phyloP scores from a whole-genome alignment of 2,113 vertebrate species.

The Chionodraco myersi region DNA sequence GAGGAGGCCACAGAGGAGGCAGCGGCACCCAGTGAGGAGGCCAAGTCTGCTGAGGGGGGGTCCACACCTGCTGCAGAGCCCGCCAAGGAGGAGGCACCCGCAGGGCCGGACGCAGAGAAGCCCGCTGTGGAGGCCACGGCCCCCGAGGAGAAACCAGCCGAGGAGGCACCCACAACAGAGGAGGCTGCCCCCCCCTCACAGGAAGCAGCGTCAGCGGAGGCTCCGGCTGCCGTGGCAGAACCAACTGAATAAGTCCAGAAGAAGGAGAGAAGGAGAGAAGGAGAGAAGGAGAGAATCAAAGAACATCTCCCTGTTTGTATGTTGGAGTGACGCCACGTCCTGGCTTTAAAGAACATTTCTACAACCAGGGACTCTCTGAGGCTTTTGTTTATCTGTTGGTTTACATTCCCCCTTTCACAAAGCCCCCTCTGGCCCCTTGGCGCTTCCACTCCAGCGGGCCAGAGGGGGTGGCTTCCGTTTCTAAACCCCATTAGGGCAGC shows the following conservation, averaged over 20 bases:
- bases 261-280: slow-evolving; percentile 47
- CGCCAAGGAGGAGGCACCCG: slow-evolving; percentile 62
- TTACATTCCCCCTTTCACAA: slow-evolving; percentile 76
- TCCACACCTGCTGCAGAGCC: slow-evolving; percentile 45
- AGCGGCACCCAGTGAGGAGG: slow-evolving; percentile 74
- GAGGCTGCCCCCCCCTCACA: slow-evolving; percentile 83
- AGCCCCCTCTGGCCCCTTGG: slow-evolving; percentile 89
- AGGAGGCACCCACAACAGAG: slow-evolving; percentile 84
- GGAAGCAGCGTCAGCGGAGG: slow-evolving; percentile 87
- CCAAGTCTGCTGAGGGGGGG: slow-evolving; percentile 77
- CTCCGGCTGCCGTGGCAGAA: slow-evolving; percentile 84
- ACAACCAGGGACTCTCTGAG: slow-evolving; percentile 97
- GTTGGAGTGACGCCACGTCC: slow-evolving; percentile 91
- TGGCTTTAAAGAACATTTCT: slow-evolving; percentile 94
- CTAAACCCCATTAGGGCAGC: slow-evolving; percentile 66
- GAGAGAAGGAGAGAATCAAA: slow-evolving; percentile 83
- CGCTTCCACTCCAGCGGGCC: slow-evolving; percentile 88
- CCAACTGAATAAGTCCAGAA: slow-evolving; percentile 66
- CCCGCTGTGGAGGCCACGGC: slow-evolving; percentile 57
- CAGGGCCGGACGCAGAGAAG: slow-evolving; percentile 74
- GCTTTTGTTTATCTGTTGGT: slow-evolving; percentile 79
- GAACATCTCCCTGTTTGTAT: slow-evolving; percentile 90
- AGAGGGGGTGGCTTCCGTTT: slow-evolving; percentile 82
- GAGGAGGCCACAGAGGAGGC: slow-evolving; percentile 75
- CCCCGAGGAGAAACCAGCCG: slow-evolving; percentile 78